Percentiles rank a stretch among this genome's conserved stretches.
phyloP scores from a whole-genome alignment of 2,113 vertebrate species.

The Nothocercus julius region DNA sequence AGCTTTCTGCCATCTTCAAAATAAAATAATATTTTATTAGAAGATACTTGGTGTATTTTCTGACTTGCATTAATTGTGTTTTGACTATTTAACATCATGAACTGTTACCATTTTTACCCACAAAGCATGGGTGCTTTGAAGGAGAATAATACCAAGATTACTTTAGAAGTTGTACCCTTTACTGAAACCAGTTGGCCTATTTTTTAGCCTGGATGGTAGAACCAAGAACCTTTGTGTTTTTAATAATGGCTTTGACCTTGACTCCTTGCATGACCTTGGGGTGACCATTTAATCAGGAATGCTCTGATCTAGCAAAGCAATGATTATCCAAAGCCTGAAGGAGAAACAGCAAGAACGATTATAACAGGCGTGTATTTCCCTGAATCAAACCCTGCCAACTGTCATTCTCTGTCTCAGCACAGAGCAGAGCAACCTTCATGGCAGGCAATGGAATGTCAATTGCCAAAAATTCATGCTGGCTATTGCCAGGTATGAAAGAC shows the following conservation, averaged over 20 bases:
- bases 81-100: not conserved
- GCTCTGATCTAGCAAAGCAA: fast-evolving
- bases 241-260: not conserved
- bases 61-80: not conserved
- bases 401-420: not conserved
- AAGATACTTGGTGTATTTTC: not conserved
- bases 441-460: not conserved
- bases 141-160: not conserved
- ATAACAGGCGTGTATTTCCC: not conserved
- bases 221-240: not conserved
- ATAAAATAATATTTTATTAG: not conserved
- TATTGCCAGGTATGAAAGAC: not conserved
- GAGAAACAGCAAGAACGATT: not conserved
- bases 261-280: not conserved
- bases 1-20: not conserved
- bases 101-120: not conserved
- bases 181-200: not conserved
- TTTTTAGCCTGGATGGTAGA: not conserved
- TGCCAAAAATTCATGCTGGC: not conserved
- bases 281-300: not conserved
- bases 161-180: not conserved
- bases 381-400: not conserved
- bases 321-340: not conserved
- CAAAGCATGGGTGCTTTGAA: not conserved
- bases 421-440: not conserved